phyloP scores from a whole-genome alignment of 2,113 vertebrate species.

The Cavia aperea region DNA sequence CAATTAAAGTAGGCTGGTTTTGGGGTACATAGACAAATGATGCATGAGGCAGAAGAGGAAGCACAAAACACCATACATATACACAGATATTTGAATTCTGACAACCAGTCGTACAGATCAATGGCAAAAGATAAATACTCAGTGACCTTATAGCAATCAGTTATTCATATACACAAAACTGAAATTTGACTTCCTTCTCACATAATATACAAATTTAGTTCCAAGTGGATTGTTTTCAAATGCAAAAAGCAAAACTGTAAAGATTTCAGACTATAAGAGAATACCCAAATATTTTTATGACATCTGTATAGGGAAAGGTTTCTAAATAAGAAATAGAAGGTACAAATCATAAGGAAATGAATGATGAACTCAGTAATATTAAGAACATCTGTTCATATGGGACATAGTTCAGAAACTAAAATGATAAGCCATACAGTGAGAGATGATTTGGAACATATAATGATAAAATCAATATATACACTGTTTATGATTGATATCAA shows the following conservation, averaged over 20 bases:
- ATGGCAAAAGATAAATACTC: neutral
- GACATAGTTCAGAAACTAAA: neutral
- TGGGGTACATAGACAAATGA: neutral
- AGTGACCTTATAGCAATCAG: neutral
- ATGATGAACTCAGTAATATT: neutral
- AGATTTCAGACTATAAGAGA: neutral
- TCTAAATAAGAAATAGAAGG: conserved; percentile 26
- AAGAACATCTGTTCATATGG: conserved; percentile 9
- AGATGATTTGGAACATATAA: neutral
- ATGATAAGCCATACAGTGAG: neutral
- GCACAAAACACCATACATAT: neutral
- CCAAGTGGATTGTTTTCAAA: neutral
- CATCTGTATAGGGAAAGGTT: neutral
- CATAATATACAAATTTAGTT: neutral
- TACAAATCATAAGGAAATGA: conserved; percentile 29
- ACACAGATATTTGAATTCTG: neutral
- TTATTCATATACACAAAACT: neutral
- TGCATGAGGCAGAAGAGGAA: neutral
- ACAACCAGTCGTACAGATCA: neutral
- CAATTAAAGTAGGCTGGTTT: neutral
- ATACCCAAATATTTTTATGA: neutral
- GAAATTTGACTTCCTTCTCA: neutral
- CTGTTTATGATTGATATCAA: neutral
- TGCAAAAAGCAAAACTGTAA: neutral
- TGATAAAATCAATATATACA: neutral